These are phyloP conservation scores for Porites lobata DNA, from an alignment of 92 coral and sea anemone species.

Conservation along the genomic window DNA sequence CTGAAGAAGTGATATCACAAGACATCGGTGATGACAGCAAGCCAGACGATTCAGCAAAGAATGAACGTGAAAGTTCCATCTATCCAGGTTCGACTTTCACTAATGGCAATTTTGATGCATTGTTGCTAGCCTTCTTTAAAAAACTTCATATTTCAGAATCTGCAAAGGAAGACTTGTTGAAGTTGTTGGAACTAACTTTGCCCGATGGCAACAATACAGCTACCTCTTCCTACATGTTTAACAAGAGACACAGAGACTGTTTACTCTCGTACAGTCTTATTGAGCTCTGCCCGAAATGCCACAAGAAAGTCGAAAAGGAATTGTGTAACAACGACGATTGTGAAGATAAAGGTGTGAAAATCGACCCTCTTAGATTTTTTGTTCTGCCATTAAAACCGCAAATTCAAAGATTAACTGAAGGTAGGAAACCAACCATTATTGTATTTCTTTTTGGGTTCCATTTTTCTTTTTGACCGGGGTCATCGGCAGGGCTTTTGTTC, in stretches of 20 bases:
- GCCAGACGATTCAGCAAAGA: too few relatives aligned
- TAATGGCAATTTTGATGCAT: neutral
- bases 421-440: neutral
- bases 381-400: neutral
- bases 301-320: neutral
- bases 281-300: neutral
- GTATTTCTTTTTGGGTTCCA: too few relatives aligned
- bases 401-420: neutral
- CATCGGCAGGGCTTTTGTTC: too few relatives aligned
- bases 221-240: constrained; percentile 39
- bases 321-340: neutral
- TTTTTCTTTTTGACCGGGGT: too few relatives aligned
- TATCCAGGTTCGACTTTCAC: too few relatives aligned
- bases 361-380: neutral
- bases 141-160: constrained; percentile 34
- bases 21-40: too few relatives aligned
- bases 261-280: neutral
- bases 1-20: too few relatives aligned
- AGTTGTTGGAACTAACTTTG: constrained; percentile 28
- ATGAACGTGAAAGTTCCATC: too few relatives aligned
- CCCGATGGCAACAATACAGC: constrained; percentile 30
- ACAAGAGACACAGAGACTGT: constrained; percentile 29
- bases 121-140: constrained; percentile 47
- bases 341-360: neutral
- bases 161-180: constrained; percentile 51